phyloP scores from a whole-genome alignment of 2,797 vertebrate genomes.

The Garrulus glandarius region DNA sequence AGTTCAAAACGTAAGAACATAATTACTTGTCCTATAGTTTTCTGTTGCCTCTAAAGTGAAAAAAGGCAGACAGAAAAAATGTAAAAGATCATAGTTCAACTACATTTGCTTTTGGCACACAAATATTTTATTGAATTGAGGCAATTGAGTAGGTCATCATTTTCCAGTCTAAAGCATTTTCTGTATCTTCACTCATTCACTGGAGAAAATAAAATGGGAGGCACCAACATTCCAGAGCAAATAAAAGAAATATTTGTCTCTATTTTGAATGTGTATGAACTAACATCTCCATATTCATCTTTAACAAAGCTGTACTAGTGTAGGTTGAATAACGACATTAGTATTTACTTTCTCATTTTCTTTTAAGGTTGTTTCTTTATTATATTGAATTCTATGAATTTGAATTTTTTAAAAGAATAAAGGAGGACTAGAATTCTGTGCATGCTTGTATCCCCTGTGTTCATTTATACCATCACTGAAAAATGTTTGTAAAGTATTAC shows the following conservation, averaged over 20 bases:
- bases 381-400: not conserved
- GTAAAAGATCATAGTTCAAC: not conserved
- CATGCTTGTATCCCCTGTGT: not conserved
- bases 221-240: not conserved
- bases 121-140: conserved; percentile 4
- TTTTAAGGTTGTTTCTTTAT: not conserved
- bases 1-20: not conserved
- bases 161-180: not conserved
- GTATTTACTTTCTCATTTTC: not conserved
- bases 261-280: not conserved
- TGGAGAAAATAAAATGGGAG: not conserved
- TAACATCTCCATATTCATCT: not conserved
- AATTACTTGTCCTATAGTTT: not conserved
- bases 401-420: not conserved
- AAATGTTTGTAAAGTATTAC: not conserved
- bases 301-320: not conserved
- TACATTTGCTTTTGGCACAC: not conserved
- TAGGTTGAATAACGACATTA: not conserved
- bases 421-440: not conserved
- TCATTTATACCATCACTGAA: not conserved
- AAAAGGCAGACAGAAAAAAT: not conserved
- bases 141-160: not conserved
- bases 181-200: not conserved
- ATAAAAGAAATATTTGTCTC: not conserved
- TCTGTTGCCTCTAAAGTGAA: not conserved